These are phyloP conservation scores for Tragopan temminckii DNA, from an alignment of 2,797 vertebrate genomes.

Conservation along the genomic window DNA sequence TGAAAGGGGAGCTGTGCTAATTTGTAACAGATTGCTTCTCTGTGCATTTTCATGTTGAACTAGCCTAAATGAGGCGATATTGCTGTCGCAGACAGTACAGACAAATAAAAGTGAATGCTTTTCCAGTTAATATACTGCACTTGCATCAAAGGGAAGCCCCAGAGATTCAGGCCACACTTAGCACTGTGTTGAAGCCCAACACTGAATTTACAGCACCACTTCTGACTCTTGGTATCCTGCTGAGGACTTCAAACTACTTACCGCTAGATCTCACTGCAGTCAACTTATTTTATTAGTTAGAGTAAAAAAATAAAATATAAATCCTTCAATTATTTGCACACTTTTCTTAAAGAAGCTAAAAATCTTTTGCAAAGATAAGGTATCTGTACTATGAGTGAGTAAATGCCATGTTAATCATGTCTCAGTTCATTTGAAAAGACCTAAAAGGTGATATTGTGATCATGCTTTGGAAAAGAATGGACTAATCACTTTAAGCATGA, in stretches of 20 bases:
- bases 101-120: conserved; percentile 88
- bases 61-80: conserved; percentile 82
- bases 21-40: conserved; percentile 87
- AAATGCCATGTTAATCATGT: neutral
- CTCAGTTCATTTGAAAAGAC: neutral
- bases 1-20: conserved; percentile 87
- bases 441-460: neutral
- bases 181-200: conserved; percentile 82
- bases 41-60: conserved; percentile 81
- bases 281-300: conserved; percentile 86
- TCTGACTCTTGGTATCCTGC: conserved; percentile 87
- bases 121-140: conserved; percentile 87
- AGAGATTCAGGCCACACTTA: conserved; percentile 83
- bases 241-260: conserved; percentile 87
- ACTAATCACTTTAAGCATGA: neutral
- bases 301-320: conserved; percentile 23
- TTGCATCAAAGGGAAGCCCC: conserved; percentile 88
- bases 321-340: conserved; percentile 45
- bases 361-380: neutral
- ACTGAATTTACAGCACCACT: conserved; percentile 89
- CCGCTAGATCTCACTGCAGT: conserved; percentile 83
- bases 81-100: conserved; percentile 84
- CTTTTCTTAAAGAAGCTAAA: conserved; percentile 44
- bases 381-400: neutral
- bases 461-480: neutral